Evolutionary conservation across 2,888 invertebrate genomes (phyloP).

Genomic region (Sthenelais limicola): DNA sequence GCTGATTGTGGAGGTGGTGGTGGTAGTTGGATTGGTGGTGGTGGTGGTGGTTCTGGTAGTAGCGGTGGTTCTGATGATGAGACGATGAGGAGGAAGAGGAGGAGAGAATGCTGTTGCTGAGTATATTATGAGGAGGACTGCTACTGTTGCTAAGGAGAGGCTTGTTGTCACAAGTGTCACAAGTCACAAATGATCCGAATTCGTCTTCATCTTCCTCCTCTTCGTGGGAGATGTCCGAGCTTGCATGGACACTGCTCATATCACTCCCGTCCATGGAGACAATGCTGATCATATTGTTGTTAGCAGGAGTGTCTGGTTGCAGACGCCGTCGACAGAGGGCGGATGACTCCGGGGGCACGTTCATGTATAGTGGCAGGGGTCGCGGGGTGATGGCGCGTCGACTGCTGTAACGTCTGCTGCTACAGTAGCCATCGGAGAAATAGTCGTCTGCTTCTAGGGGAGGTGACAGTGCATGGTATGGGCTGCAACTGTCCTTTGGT

Average conservation of each 20-base stretch:
- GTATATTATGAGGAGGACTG: too few relatives aligned
- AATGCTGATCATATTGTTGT: constrained; percentile 12
- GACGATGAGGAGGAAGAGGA: too few relatives aligned
- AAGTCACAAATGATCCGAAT: too few relatives aligned
- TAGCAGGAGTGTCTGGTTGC: background rate
- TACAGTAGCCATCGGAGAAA: constrained; percentile 2
- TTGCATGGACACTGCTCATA: constrained; percentile 12
- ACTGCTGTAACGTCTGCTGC: background rate
- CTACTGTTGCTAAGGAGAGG: too few relatives aligned
- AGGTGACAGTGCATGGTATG: constrained; percentile 32
- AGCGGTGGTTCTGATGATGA: too few relatives aligned
- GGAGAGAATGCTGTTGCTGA: too few relatives aligned
- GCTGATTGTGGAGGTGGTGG: too few relatives aligned
- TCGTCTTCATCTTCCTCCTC: too few relatives aligned
- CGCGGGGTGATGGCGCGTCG: background rate
- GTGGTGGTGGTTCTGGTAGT: too few relatives aligned
- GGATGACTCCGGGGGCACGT: background rate
- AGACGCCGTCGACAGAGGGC: background rate
- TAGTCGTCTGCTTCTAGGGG: background rate
- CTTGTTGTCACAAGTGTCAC: too few relatives aligned
- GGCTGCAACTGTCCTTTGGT: background rate
- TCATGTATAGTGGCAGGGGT: background rate
- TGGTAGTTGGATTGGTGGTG: too few relatives aligned
- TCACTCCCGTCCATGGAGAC: constrained; percentile 7
- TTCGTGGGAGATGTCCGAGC: constrained; percentile 10